Evolutionary conservation across 1,140 invertebrate genomes (phyloP).

Genomic region (Tribolium castaneum): DNA sequence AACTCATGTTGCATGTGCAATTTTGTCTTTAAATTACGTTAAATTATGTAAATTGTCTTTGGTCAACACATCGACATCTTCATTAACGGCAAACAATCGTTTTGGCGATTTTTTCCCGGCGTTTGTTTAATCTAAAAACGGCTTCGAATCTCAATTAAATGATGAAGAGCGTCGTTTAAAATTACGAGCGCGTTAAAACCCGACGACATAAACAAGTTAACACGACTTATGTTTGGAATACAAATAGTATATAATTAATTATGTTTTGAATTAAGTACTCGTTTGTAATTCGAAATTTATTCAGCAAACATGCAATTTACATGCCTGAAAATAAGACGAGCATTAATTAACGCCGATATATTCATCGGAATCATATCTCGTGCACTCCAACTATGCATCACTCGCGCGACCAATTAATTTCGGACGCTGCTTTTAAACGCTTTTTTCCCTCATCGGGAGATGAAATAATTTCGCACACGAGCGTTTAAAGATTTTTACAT

Average conservation of each 20-base stretch:
- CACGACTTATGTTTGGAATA: constrained; percentile 32
- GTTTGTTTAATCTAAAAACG: neutral
- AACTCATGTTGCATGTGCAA: constrained; percentile 31
- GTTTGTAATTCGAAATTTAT: constrained; percentile 36
- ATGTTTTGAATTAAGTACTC: constrained; percentile 34
- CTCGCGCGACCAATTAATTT: neutral
- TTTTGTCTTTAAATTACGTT: constrained; percentile 17
- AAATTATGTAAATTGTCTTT: constrained; percentile 33
- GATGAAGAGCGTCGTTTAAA: constrained; percentile 14
- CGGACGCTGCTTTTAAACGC: neutral
- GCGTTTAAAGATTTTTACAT: neutral
- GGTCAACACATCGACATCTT: constrained; percentile 6
- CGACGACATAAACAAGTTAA: constrained; percentile 32
- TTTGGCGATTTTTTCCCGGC: neutral
- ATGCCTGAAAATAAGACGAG: constrained; percentile 31
- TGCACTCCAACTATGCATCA: constrained; percentile 22
- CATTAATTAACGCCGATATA: constrained; percentile 32
- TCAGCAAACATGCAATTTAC: constrained; percentile 34
- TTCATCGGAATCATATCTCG: constrained; percentile 26
- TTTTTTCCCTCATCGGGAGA: neutral
- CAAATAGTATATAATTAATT: constrained; percentile 36
- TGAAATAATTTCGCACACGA: constrained; percentile 3
- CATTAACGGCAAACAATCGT: neutral
- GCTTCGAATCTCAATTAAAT: neutral
- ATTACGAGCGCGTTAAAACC: constrained; percentile 22